A percentile compares a stretch with the other conserved stretches of the same genome.
Conservation (phyloP, 2,797 vertebrate genomes). For the Sternarchorhynchus goeldii region DNA sequence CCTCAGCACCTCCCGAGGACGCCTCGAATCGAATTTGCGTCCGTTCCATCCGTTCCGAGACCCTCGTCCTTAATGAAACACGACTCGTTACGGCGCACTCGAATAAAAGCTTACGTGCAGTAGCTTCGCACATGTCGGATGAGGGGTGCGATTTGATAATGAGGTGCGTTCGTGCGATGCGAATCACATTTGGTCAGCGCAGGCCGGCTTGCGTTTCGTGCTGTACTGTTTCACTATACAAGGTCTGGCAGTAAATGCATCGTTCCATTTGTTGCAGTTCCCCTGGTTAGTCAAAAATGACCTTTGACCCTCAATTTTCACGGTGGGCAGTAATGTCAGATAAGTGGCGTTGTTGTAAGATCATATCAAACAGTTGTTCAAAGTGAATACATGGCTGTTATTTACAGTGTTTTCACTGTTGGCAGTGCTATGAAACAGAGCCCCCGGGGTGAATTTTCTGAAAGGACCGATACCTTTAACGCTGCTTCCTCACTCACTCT, state of each 20-base stretch:
- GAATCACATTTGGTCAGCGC: slow-evolving; percentile 1
- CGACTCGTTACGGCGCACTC: background rate
- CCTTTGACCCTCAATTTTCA: background rate
- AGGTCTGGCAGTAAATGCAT: background rate
- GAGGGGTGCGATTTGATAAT: slow-evolving; percentile 16
- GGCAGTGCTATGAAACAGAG: too few species aligned
- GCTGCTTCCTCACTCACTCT: too few species aligned
- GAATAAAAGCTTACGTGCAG: background rate
- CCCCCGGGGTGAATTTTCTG: too few species aligned
- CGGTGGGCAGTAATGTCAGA: background rate
- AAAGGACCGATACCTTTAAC: too few species aligned
- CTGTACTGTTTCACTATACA: background rate
- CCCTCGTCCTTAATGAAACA: background rate
- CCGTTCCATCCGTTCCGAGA: background rate
- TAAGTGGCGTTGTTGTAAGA: background rate
- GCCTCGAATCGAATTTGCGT: slow-evolving; percentile 1
- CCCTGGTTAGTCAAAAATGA: too few species aligned
- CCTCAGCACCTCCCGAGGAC: background rate
- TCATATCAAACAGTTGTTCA: too few species aligned
- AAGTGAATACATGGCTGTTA: too few species aligned
- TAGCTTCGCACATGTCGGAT: background rate
- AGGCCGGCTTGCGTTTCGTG: background rate
- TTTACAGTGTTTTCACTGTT: too few species aligned
- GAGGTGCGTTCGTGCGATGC: background rate
- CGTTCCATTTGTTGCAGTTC: background rate